Base-by-base conservation (phyloP, 2,888 invertebrate species). In the Drosophila falleni region DNA sequence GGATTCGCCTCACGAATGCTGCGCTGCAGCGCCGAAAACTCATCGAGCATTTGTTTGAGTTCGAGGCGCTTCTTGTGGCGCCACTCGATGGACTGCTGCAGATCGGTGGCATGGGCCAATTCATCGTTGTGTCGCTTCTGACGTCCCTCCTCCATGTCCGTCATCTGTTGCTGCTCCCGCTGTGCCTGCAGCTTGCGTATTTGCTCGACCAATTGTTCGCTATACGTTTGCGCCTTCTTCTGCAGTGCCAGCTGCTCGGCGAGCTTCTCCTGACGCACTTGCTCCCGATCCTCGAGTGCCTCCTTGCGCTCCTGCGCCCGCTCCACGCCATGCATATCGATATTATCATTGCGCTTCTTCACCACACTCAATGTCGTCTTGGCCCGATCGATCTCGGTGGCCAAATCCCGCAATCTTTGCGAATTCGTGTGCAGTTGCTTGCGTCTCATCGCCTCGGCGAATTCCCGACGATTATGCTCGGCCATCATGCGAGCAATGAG, bases 301-400 rank as follows among this genome's bases (percentile, higher is more conserved):
- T 77, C 81, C 4, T 26, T 23, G n/a, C 44, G 50, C 33, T 65
- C 66, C 5, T 26, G 26, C 0, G 3, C 33, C 0, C 71, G 62
- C 26, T 69, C 47, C 6, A 10, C 1, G 35, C 16, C 61, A 5
- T 8, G 44, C 5, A 5, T 5, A 3, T 4, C 2, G 1, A 56
- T 42, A 2, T 70, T 66, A 8, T 61, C 63, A 1, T 46, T 47
- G 4, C 65, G 66, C 33, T 26, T 53, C 5, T 16, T 9, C 6
- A 60, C 31, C 29, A 88, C 64, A 13, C 51, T 47, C n/a, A 82
- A 16, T 9, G 82, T 71, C 3, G 87, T 77, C 53, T 70, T 64
- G 19, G 84, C 82, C 4, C 65, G 74, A 2, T 71, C 69, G 5
- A 82, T 63, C 6, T 82, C 82, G 1, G 49, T 54, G 15, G 41